Evolutionary conservation across 2,113 vertebrate genomes (phyloP), one percentile per base, ranked within the genome.

Genomic region (Ophthalmolycus amberensis): DNA sequence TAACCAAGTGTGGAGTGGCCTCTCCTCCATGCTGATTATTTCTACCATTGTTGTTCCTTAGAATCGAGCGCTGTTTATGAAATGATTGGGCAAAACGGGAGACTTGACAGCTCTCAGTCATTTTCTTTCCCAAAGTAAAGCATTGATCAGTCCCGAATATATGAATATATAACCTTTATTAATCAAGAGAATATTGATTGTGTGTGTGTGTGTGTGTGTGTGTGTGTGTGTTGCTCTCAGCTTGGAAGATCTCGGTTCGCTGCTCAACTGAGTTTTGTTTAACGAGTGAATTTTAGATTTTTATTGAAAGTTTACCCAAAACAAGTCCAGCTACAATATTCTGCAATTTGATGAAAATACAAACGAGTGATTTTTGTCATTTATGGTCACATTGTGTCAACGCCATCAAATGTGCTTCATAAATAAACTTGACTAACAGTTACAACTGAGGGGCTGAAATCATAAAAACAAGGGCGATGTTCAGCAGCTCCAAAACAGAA

Each of bases 1-100:
- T 89, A 92, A 89, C 91, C 52, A 27, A 48, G 75, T 75, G 78
- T 79, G 34, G 83, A 90, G 85, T 81, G 69, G 82, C 76, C 79
- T 90, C 82, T 88, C 63, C 69, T 84, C 78, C 58, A 63, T 84
- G 79, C 78, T 75, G 73, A 84, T 34, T 88, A 71, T 81, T 80
- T 72, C 78, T 76, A 54, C 63, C 22, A 46, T 82, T 85, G 63
- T 83, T 75, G 56, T 52, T 59, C 20, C 84, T 22, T 48, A 75
- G n/a, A 71, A 75, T 65, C 68, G 58, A 62, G 65, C 29, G 71
- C 52, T 8, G n/a, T 73, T 79, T 54, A 79, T 67, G 58, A 65
- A 74, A 58, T 66, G 40, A 73, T 76, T 71, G 6, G 14, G 46
- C 12, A 32, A 74, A 75, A 71, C 22, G 12, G 29, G 3, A 4